These are phyloP conservation scores for Fratercula arctica DNA, from an alignment of 2,797 vertebrate species.

Conservation along the genomic window DNA sequence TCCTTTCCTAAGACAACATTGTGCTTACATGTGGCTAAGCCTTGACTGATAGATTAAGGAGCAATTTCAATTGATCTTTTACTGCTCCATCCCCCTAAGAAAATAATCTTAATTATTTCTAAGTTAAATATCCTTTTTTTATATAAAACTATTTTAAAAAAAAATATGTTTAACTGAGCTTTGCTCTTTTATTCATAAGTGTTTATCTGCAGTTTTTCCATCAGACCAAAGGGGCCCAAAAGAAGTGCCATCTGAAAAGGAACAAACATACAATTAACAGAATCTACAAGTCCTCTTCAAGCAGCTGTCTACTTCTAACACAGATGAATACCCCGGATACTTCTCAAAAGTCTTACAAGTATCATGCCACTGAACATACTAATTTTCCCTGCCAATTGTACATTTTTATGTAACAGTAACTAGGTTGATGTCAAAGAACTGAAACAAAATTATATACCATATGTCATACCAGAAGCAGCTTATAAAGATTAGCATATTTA, in stretches of 20 bases:
- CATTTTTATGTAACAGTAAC: constrained; percentile 42
- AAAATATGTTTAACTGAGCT: constrained; percentile 27
- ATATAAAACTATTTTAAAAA: background rate
- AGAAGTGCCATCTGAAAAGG: background rate
- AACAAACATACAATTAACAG: constrained; percentile 24
- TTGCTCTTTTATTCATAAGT: constrained; percentile 12
- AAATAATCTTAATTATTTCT: background rate
- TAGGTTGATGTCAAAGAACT: constrained; percentile 61
- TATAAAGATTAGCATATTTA: constrained; percentile 60
- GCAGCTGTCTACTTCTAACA: constrained; percentile 10
- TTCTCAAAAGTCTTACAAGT: constrained; percentile 9
- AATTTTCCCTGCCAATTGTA: constrained; percentile 52
- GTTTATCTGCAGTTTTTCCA: constrained; percentile 16
- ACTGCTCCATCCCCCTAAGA: background rate
- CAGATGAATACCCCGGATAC: background rate
- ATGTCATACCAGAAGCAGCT: constrained; percentile 56
- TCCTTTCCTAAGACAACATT: background rate
- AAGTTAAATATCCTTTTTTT: background rate
- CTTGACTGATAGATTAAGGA: background rate
- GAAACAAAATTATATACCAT: constrained; percentile 56
- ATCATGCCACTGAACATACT: background rate
- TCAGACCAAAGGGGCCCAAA: background rate
- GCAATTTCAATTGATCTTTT: background rate
- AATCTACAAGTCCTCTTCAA: constrained; percentile 6
- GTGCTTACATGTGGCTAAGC: background rate